These are phyloP conservation scores for Arrhamphus sclerolepis DNA, from an alignment of 2,797 vertebrate species.

Conservation along the genomic window DNA sequence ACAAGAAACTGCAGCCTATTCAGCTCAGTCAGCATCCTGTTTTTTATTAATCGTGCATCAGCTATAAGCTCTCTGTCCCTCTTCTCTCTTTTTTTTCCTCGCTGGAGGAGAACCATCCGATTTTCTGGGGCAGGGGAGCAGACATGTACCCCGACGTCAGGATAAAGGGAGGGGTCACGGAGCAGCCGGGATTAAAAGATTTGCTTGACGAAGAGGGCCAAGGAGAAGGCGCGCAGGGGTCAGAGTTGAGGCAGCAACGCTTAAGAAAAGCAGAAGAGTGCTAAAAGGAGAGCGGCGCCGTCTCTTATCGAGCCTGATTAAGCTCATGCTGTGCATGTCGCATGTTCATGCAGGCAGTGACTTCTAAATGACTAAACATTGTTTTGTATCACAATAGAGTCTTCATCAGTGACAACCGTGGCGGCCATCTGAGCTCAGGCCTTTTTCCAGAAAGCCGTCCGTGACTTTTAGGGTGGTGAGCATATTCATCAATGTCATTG, in stretches of 20 bases:
- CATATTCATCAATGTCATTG: constrained; percentile 55
- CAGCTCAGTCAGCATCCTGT: neutral
- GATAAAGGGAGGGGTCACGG: constrained; percentile 68
- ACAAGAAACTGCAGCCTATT: neutral
- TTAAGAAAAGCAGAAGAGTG: constrained; percentile 61
- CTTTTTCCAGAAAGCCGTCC: constrained; percentile 19
- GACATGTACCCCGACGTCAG: constrained; percentile 59
- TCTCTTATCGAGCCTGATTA: constrained; percentile 64
- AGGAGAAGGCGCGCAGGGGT: constrained; percentile 53
- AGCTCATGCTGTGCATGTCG: constrained; percentile 66
- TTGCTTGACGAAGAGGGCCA: constrained; percentile 40
- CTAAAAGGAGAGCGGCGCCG: constrained; percentile 47
- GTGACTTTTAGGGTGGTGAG: constrained; percentile 31
- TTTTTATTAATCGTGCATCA: constrained; percentile 16
- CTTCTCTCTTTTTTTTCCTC: constrained; percentile 17
- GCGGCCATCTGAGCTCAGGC: constrained; percentile 11
- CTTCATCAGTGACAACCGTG: constrained; percentile 44
- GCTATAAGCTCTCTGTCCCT: constrained; percentile 10
- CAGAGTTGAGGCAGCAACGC: constrained; percentile 67
- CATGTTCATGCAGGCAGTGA: constrained; percentile 37
- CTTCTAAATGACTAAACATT: constrained; percentile 51
- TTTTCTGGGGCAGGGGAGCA: constrained; percentile 68
- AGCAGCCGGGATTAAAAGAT: constrained; percentile 69
- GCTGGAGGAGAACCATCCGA: constrained; percentile 30
- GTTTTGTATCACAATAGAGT: constrained; percentile 53